Evolutionary conservation across 1,140 invertebrate genomes (phyloP).

Genomic region (Atta colombica): DNA sequence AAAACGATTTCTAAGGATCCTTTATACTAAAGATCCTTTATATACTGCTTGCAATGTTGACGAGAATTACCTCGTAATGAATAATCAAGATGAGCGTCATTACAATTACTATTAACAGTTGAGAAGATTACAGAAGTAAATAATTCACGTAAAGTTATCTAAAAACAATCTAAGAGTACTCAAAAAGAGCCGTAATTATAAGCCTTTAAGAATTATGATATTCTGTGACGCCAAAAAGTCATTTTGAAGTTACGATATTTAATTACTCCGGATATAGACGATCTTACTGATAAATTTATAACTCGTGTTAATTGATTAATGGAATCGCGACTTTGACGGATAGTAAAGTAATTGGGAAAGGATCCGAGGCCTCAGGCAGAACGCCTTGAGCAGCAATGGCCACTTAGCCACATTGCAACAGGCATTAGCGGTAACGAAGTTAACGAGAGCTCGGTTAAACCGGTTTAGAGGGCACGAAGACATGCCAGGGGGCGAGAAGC

Average conservation of each 20-base stretch:
- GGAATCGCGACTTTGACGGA: conserved; percentile 70
- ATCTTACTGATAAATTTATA: conserved; percentile 34
- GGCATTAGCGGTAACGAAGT: conserved; percentile 83
- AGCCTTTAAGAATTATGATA: conserved; percentile 2
- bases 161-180: background rate
- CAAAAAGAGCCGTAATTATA: background rate
- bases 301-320: conserved; percentile 76
- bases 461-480: conserved; percentile 75
- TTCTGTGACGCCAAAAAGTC: conserved; percentile 16
- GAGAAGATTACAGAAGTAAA: background rate
- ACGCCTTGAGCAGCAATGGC: conserved; percentile 82
- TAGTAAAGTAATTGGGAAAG: conserved; percentile 82
- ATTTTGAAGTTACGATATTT: conserved; percentile 23
- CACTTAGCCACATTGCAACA: conserved; percentile 84
- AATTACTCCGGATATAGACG: conserved; percentile 19
- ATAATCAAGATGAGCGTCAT: background rate
- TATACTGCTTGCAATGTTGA: background rate
- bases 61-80: conserved; percentile 31
- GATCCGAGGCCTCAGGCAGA: conserved; percentile 77
- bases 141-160: background rate
- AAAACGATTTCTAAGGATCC: conserved; percentile 49
- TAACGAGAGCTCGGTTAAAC: conserved; percentile 84
- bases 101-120: background rate
- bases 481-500: conserved; percentile 56
- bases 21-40: conserved; percentile 16